phyloP scores from a whole-genome alignment of 2,113 vertebrate genomes.

The Ameiurus melas region DNA sequence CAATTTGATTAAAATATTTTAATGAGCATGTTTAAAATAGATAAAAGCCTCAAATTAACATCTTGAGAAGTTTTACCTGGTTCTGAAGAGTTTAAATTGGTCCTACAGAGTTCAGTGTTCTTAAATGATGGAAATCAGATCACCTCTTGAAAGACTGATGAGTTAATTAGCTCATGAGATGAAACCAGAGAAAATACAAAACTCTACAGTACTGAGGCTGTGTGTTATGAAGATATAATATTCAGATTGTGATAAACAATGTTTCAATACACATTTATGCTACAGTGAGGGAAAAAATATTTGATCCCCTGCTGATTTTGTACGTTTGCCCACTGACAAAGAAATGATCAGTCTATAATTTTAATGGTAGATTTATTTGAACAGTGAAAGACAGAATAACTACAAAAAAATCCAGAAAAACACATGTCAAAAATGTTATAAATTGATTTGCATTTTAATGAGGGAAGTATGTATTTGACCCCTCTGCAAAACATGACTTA shows the following conservation, averaged over 20 bases:
- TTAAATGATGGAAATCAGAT: neutral
- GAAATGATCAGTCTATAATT: no score
- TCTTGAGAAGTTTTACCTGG: neutral
- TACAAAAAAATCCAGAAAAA: no score
- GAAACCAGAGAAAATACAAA: neutral
- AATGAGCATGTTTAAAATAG: neutral
- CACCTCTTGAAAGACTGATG: neutral
- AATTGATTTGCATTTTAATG: no score
- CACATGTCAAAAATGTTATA: no score
- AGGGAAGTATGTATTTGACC: no score
- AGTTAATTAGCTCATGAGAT: neutral
- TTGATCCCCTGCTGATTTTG: no score
- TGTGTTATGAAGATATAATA: neutral
- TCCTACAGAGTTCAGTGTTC: neutral
- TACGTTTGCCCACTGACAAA: no score
- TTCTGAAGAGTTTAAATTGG: neutral
- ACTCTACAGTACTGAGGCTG: neutral
- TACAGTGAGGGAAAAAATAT: no score
- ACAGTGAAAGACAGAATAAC: no score
- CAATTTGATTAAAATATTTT: neutral
- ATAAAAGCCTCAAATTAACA: neutral
- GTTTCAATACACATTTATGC: neutral
- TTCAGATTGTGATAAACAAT: neutral
- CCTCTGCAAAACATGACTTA: no score
- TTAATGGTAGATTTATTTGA: no score